These are phyloP conservation scores for Timema cristinae DNA, from an alignment of 2,888 invertebrate species.

Conservation along the genomic window DNA sequence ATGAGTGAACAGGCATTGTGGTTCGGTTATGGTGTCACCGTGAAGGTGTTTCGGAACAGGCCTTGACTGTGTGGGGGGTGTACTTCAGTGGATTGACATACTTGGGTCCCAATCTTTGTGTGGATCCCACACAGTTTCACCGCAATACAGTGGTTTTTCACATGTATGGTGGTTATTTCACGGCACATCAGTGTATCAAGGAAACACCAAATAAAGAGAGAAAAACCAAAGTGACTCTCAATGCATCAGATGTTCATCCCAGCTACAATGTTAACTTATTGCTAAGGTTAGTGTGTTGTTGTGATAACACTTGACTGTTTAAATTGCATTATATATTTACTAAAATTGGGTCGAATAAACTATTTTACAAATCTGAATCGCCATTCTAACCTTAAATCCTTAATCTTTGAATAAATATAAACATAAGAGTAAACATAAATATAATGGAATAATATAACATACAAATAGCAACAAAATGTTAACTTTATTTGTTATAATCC, in stretches of 20 bases:
- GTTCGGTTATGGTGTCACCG: slow-evolving; percentile 48
- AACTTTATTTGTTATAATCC: too few species aligned
- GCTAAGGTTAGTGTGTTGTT: slow-evolving; percentile 45
- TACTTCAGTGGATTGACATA: slow-evolving; percentile 79
- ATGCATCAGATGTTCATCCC: slow-evolving; percentile 60
- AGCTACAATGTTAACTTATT: slow-evolving; percentile 71
- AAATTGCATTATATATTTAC: too few species aligned
- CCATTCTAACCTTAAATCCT: too few species aligned
- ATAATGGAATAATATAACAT: too few species aligned
- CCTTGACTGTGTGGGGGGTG: slow-evolving; percentile 72
- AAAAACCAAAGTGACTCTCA: slow-evolving; percentile 50
- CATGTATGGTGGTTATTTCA: slow-evolving; percentile 84
- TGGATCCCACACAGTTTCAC: slow-evolving; percentile 60
- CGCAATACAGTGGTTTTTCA: slow-evolving; percentile 76
- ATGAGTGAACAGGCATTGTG: slow-evolving; percentile 42
- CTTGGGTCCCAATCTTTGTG: slow-evolving; percentile 63
- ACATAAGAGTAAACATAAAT: too few species aligned
- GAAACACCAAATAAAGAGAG: slow-evolving; percentile 42
- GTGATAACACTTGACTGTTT: too few species aligned
- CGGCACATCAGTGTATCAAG: slow-evolving; percentile 49
- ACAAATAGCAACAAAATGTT: too few species aligned
- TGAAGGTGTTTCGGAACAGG: slow-evolving; percentile 34
- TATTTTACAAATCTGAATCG: too few species aligned
- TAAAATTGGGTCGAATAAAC: too few species aligned
- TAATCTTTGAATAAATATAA: too few species aligned